Percentiles rank a stretch among this genome's conserved stretches.
phyloP scores from a whole-genome alignment of 2,113 vertebrate species.

The Prunella himalayana region DNA sequence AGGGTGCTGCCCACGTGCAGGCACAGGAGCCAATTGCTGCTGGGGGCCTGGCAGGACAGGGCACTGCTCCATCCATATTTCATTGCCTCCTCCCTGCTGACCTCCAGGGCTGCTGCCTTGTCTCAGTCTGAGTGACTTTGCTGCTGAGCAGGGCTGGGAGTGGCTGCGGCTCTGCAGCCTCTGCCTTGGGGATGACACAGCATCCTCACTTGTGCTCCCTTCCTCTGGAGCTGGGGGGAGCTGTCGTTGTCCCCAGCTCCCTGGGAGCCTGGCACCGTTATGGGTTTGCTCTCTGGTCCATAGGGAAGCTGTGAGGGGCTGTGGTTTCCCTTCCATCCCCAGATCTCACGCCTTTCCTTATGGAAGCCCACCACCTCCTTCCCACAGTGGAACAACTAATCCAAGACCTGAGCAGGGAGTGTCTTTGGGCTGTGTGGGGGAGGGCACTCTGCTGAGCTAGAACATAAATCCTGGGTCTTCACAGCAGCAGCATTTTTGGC shows the following conservation, averaged over 20 bases:
- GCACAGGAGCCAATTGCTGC: accelerated
- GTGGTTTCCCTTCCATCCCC: neutral
- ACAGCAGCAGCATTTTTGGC: neutral
- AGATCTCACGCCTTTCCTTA: neutral
- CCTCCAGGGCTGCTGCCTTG: neutral
- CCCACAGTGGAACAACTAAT: neutral
- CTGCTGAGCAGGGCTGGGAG: neutral
- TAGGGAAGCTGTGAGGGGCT: neutral
- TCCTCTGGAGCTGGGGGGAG: neutral
- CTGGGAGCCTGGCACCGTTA: neutral
- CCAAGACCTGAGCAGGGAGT: neutral
- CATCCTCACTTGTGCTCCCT: neutral
- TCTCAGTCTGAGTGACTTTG: accelerated
- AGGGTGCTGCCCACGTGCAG: accelerated
- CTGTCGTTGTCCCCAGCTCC: neutral
- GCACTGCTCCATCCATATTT: neutral
- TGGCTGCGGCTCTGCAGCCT: accelerated
- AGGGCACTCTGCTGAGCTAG: neutral
- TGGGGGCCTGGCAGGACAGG: neutral
- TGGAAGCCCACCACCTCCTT: neutral
- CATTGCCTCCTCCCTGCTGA: accelerated
- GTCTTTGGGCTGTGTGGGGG: neutral
- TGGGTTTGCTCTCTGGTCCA: neutral
- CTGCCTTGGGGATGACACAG: accelerated
- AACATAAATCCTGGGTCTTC: neutral